Evolutionary conservation across 2,888 invertebrate species (phyloP), one percentile per base, ranked within the genome.

Genomic region (Schizotus pectinicornis): DNA sequence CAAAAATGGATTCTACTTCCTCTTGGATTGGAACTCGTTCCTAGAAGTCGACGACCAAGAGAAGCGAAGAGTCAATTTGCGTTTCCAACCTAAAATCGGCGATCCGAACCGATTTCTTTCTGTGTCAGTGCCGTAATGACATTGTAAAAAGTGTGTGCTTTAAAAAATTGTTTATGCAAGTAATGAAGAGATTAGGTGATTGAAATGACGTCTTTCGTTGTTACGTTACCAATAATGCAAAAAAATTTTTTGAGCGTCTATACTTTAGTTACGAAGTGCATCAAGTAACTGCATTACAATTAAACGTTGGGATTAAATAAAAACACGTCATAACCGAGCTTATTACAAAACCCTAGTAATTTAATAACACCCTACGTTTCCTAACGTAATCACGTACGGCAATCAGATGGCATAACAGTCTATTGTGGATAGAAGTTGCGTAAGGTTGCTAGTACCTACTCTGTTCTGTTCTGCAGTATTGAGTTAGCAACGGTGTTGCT

Each of bases 21-120:
- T 92, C 72, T 81, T 91, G 8, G 92, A 92, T 72, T 92, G 91
- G 91, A 92, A 92, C 72, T 87, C 88, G 56, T 92, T 92, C 73
- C 80, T 92, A 8, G 91, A 91, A 78, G 90, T 92, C 1, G 92
- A 92, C 3, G 84, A 85, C 64, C 89, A 89, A 9, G 88, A 85
- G 12, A 79, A 77, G 11, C 83, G 83, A 9, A 87, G 88, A 79
- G 88, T 92, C 0, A 89, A 91, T 67, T 84, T 92, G 64, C 85
- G 89, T 68, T 88, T 92, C 67, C 86, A 89, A 63, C 92, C 92
- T 0, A 90, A 90, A 81, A 83, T 88, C 35, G 92, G 92, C 0
- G 90, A 92, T 77, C 88, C 89, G 30, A 85, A 88, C 63, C 85
- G 88, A 79, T 92, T 92, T 75, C 76, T 90, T 64, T 86, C 88